Base-by-base conservation (phyloP, 2,888 invertebrate species). In the Nemotelus nigrinus region DNA sequence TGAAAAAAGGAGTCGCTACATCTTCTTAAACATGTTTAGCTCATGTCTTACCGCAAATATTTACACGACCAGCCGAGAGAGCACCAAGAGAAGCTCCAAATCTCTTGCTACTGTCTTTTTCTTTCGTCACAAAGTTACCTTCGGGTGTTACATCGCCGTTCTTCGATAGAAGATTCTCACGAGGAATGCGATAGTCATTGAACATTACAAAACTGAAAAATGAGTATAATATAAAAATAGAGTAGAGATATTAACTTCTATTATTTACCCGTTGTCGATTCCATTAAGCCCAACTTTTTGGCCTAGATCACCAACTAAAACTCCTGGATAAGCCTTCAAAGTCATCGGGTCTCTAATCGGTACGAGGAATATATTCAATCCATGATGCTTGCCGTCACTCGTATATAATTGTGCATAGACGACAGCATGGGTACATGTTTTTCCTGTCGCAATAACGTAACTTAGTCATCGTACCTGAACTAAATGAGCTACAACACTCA, bases 241-340 rank as follows among this genome's bases (percentile, higher is more conserved):
- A 60, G 10, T n/a, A 2, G 7, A 2, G 25, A 6, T n/a, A 10
- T 60, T 64, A 25, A 43, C 6, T 64, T 6, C 48, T 67, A 43
- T 44, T 2, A 55, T 44, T 70, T 74, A 95, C 94, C 98, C 98
- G 88, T 98, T 98, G 85, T 98, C 98, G 58, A 98, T 87, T 2
- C 96, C 97, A 86, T 98, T 96, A 6, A 96, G 89, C 0, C 95
- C 97, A 60, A 95, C 89, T 88, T 98, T 98, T 85, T 94, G 94
- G 0, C 98, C 98, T 88, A 98, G 91, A 85, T 98, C 98, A 0
- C 97, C 97, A 0, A 97, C 93, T 0, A 90, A 91, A 0, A 98
- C 91, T 0, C 97, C 96, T 0, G 95, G 92, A 83, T 88, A 91
- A 0, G 95, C 90, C 75, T 90, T 83, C 83, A 94, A 85, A 0